These are phyloP conservation scores for Poecilobothrus nobilitatus DNA, from an alignment of 2,888 invertebrate species.

Conservation along the genomic window DNA sequence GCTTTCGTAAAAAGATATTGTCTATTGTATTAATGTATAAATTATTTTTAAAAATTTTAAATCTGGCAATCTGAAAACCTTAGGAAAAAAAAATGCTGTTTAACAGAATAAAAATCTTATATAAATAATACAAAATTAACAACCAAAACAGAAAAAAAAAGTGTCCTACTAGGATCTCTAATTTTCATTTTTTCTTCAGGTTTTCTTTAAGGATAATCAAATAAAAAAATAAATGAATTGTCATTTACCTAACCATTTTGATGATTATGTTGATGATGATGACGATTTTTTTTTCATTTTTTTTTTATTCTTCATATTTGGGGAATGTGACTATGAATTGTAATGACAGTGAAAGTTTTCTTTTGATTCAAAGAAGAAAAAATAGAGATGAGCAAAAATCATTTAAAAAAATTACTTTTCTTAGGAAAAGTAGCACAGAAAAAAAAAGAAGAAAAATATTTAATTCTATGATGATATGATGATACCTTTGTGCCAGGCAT, in stretches of 20 bases:
- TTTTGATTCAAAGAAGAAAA: background rate
- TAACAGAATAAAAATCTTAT: too few species aligned
- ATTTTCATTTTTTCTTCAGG: too few species aligned
- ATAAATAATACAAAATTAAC: too few species aligned
- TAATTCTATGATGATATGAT: too few species aligned
- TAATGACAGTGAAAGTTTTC: slow-evolving; percentile 6
- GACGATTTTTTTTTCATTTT: background rate
- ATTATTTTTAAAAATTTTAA: too few species aligned
- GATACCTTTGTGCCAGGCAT: too few species aligned
- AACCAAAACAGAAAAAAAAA: background rate
- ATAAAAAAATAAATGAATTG: slow-evolving; percentile 5
- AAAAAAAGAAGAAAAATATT: background rate
- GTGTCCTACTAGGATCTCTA: background rate
- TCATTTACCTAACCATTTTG: slow-evolving; percentile 6
- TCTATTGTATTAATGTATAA: too few species aligned
- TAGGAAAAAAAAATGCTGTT: too few species aligned
- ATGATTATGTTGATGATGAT: background rate
- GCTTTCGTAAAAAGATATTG: too few species aligned
- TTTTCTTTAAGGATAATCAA: background rate
- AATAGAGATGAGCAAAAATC: background rate
- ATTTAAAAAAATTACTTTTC: slow-evolving; percentile 4
- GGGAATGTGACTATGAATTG: background rate
- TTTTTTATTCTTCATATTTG: background rate
- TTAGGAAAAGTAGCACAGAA: background rate
- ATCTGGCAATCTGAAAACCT: too few species aligned